Evolutionary conservation across 2,888 invertebrate genomes (phyloP).

Genomic region (Patella ulyssiponensis): DNA sequence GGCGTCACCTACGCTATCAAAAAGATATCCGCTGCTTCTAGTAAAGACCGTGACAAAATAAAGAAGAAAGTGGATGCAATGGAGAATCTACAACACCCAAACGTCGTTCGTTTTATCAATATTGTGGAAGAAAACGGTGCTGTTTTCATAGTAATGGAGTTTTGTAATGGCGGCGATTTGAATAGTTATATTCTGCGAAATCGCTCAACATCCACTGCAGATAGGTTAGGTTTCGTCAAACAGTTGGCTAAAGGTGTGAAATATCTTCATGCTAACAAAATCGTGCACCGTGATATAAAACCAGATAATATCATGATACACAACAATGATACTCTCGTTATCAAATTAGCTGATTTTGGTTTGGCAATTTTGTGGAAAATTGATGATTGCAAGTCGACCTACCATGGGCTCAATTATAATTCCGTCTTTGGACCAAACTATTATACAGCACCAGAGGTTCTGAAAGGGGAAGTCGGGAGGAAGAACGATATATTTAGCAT

Average conservation of each 20-base stretch:
- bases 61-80: neutral
- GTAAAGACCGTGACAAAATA: too few relatives aligned
- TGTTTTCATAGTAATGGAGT: neutral
- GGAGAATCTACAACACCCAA: neutral
- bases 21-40: neutral
- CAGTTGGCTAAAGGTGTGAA: neutral
- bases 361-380: neutral
- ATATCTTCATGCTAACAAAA: neutral
- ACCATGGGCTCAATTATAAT: neutral
- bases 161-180: neutral
- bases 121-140: neutral
- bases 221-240: neutral
- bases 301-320: neutral
- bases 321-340: neutral
- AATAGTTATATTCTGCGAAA: neutral
- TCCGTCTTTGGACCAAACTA: neutral
- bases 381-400: neutral
- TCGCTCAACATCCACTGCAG: neutral
- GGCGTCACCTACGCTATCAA: neutral
- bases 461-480: neutral
- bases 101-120: neutral
- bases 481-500: neutral
- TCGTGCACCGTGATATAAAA: neutral
- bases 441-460: neutral
- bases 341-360: neutral